Evolutionary conservation across 2,888 invertebrate species (phyloP), one percentile per base, ranked within the genome.

Genomic region (Drosophila glabriapex): DNA sequence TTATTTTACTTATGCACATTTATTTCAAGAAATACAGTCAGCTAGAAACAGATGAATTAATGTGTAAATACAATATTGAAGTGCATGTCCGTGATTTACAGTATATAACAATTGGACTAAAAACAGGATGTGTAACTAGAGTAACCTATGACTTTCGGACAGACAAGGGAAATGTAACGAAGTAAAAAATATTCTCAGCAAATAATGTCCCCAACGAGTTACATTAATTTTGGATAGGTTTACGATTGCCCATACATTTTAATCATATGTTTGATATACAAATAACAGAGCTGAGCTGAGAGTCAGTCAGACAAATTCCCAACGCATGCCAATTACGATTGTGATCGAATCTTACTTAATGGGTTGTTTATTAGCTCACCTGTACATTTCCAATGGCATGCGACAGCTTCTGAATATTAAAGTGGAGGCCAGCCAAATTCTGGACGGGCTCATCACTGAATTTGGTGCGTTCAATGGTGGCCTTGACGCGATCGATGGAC

Each of bases 371-470:
- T 59, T 16, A 64, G 94, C 95, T 95, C 91, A 96, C 96, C 95
- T 96, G 95, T 77, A 96, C 94, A 89, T 96, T 96, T 83, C 95
- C 95, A 91, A 93, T 91, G 62, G 97, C 97, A 89, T 97, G 96
- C 56, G 96, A 95, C 79, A 98, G 95, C 92, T 97, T 97, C 93
- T 97, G 97, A 66, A 97, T 95, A 84, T 97, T 97, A 89, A 96
- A 95, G 85, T 97, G 95, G n/a, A 98, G 94, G 6, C 96, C 96
- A 64, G 97, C 97, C 77, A 98, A 94, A 28, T 96, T 96, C 7
- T 96, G 95, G 37, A 97, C 96, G 0, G 96, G 96, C 83, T 98
- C 97, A 76, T 97, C 97, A n/a, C 95, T 95, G 80, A 97, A 96
- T 85, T 95, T 95, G 33, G 96, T 96, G 91, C 97, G 96, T 25